Base-by-base conservation (phyloP, 2,797 vertebrate species). In the Xenentodon cancila region DNA sequence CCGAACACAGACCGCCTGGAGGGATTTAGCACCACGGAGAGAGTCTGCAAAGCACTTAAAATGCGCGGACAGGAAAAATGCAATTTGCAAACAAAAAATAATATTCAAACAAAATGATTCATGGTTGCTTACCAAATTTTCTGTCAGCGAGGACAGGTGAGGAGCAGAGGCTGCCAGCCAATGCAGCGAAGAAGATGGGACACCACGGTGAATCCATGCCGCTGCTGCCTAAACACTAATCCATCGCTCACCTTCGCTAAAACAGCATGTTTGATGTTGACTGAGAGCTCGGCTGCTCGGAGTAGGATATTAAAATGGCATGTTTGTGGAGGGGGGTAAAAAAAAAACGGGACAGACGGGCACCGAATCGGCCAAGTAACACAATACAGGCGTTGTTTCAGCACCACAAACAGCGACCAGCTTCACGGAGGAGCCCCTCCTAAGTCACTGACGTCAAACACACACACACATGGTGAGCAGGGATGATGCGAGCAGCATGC, bases 361-460 rank as follows among this genome's bases (percentile, higher is more conserved):
- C 60, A 64, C 32, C 15, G 52, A 16, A 42, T 8, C 25, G 50
- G 68, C 60, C 40, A 34, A 76, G 67, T 37, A 64, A 73, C 71
- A 80, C 78, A 82, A 69, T 40, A 55, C 86, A 84, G 78, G 74
- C 79, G 85, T 84, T 76, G 80, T 82, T 88, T 92, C 91, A 92
- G 92, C 88, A 93, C 89, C 91, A 88, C 87, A 86, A 88, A 91
- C 92, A 93, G 91, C 89, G 22, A 75, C 72, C 84, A 82, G 85
- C 76, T 21, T 67, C 72, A 63, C 51, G 47, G 62, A 85, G 66
- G 81, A 90, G 91, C 89, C 92, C 91, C 90, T 86, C 93, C 91
- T 83, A 71, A 65, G 57, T 22, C 46, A 49, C 54, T 94, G 92
- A 94, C 93, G 92, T 94, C 92, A 94, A 73, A 61, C 78, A 72